Evolutionary conservation across 2,797 vertebrate species (phyloP).

Genomic region (Semaprochilodus insignis): DNA sequence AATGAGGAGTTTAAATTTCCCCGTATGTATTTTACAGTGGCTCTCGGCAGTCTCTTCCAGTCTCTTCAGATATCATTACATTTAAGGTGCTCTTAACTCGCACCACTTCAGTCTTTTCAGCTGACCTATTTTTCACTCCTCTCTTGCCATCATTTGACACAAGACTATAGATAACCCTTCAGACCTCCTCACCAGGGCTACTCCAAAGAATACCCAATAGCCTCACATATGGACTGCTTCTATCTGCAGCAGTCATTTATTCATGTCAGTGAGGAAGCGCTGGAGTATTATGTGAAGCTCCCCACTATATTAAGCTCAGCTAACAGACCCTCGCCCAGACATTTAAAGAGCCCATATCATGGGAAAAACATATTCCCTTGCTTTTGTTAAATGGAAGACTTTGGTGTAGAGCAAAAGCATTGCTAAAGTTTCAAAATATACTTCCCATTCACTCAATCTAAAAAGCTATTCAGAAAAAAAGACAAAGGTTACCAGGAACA

Average conservation of each 20-base stretch:
- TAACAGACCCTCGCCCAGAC: slow-evolving; percentile 1
- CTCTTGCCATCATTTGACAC: slow-evolving; percentile 20
- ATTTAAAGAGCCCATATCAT: slow-evolving; percentile 2
- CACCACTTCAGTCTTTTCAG: slow-evolving; percentile 14
- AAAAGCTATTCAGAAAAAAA: not conserved
- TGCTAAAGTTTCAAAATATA: not conserved
- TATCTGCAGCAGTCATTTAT: slow-evolving; percentile 22
- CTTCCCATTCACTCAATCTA: not conserved
- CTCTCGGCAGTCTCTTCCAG: too few species aligned
- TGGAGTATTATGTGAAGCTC: not conserved
- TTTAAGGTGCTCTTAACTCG: not conserved
- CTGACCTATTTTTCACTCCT: slow-evolving; percentile 27
- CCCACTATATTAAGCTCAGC: not conserved
- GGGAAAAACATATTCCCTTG: not conserved
- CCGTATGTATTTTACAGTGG: not conserved
- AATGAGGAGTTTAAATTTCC: not conserved
- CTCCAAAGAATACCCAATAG: slow-evolving; percentile 25
- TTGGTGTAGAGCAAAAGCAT: not conserved
- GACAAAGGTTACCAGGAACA: too few species aligned
- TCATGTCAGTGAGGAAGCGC: slow-evolving; percentile 23
- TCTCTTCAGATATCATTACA: not conserved
- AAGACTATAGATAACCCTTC: slow-evolving; percentile 31
- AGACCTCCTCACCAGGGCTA: slow-evolving; percentile 19
- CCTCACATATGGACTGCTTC: slow-evolving; percentile 5
- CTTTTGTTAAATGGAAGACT: not conserved